A percentile compares a stretch with the other conserved stretches of the same genome.
Conservation (phyloP, 2,113 vertebrate genomes). For the Mugil cephalus region DNA sequence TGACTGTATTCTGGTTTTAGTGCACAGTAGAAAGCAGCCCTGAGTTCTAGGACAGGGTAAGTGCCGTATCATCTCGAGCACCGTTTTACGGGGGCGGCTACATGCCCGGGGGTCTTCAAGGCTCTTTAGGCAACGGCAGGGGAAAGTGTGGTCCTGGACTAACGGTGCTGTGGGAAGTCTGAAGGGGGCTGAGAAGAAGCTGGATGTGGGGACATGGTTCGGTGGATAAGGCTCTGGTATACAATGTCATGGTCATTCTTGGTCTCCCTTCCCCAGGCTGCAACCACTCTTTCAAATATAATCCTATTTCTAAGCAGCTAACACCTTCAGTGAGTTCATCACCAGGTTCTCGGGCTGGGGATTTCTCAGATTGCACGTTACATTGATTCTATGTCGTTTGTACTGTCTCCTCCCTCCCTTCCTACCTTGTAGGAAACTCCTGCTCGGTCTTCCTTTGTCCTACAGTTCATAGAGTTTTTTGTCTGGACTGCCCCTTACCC, state of each 20-base stretch:
- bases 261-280: conserved; percentile 59
- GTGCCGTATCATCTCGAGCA: conserved; percentile 52
- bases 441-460: conserved; percentile 52
- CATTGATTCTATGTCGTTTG: conserved; percentile 54
- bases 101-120: conserved; percentile 52
- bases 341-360: conserved; percentile 32
- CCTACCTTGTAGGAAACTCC: conserved; percentile 59
- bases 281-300: conserved; percentile 26
- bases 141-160: conserved; percentile 58
- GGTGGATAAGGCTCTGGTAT: conserved; percentile 82
- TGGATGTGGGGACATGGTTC: conserved; percentile 29
- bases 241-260: conserved; percentile 79
- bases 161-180: conserved; percentile 51
- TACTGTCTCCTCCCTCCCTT: conserved; percentile 45
- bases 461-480: conserved; percentile 62
- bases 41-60: conserved; percentile 88
- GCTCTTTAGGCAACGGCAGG: conserved; percentile 56
- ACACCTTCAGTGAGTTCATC: conserved; percentile 32
- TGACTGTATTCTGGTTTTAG: conserved; percentile 60
- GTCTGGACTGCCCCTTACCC: conserved; percentile 54
- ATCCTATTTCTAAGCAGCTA: conserved; percentile 46
- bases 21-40: conserved; percentile 89
- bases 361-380: conserved; percentile 70
- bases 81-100: conserved; percentile 11
- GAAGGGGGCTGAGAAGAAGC: conserved; percentile 38